Conservation (phyloP, 2,113 vertebrate species). For the Speoplatyrhinus poulsoni region DNA sequence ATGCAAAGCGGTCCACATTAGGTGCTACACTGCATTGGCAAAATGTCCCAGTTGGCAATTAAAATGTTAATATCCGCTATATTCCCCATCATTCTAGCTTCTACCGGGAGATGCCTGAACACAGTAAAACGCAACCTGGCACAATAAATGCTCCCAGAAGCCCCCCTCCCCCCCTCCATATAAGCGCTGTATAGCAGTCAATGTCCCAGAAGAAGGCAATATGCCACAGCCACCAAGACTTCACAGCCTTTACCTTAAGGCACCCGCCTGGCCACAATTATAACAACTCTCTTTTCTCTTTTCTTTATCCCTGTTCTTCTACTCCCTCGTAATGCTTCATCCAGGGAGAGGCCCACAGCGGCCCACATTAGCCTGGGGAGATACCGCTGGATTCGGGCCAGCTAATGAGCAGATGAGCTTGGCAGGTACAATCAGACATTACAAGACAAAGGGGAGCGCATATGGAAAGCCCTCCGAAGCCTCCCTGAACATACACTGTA, state of each 20-base stretch:
- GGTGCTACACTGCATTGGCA: conserved; percentile 36
- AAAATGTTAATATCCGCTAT: conserved; percentile 46
- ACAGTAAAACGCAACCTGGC: conserved; percentile 29
- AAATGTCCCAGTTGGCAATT: conserved; percentile 57
- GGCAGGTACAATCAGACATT: conserved; percentile 70
- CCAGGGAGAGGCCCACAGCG: conserved; percentile 38
- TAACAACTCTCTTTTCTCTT: conserved; percentile 50
- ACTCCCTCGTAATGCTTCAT: conserved; percentile 59
- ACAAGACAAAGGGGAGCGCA: conserved; percentile 54
- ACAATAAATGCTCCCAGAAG: too few relatives aligned
- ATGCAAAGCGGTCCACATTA: conserved; percentile 48
- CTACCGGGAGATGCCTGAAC: conserved; percentile 44
- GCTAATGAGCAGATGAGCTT: conserved; percentile 70
- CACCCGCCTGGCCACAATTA: conserved; percentile 57
- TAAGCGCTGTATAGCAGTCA: conserved; percentile 45
- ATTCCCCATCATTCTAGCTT: conserved; percentile 25
- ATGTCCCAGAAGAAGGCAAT: conserved; percentile 48
- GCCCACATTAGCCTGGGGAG: conserved; percentile 59
- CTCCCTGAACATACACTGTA: conserved; percentile 48
- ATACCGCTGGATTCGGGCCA: conserved; percentile 51
- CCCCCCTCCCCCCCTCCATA: conserved; percentile 23
- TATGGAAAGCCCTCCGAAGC: conserved; percentile 45
- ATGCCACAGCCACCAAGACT: conserved; percentile 53
- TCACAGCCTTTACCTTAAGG: conserved; percentile 43
- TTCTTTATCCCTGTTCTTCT: conserved; percentile 34